phyloP scores from a whole-genome alignment of 2,113 vertebrate species.

The Greenwoodochromis staneri region DNA sequence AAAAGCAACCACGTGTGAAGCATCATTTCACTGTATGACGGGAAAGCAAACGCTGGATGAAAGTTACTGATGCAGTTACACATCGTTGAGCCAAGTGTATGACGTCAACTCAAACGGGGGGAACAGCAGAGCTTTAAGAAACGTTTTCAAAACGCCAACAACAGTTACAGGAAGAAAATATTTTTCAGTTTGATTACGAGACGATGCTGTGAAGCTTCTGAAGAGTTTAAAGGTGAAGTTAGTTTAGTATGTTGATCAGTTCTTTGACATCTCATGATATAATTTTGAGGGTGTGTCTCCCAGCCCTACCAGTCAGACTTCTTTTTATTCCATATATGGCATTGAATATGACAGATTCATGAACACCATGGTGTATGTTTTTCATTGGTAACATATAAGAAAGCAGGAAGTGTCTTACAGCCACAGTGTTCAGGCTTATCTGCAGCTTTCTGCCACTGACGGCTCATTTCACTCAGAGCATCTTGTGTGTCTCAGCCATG shows the following conservation, averaged over 20 bases:
- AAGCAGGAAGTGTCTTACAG: background rate
- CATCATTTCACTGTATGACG: background rate
- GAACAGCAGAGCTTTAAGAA: background rate
- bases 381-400: background rate
- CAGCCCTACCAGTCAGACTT: background rate
- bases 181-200: background rate
- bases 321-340: background rate
- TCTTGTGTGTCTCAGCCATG: background rate
- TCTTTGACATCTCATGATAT: background rate
- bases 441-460: background rate
- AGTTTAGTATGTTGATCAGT: background rate
- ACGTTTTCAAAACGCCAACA: background rate
- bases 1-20: fast-evolving
- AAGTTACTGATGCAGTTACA: background rate
- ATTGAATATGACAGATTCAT: fast-evolving
- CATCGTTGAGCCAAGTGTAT: background rate
- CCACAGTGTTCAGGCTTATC: background rate
- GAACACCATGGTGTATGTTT: background rate
- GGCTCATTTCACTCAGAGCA: background rate
- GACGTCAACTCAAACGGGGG: background rate
- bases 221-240: background rate
- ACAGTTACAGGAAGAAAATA: background rate
- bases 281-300: background rate
- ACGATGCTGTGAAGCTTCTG: background rate
- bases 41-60: background rate